phyloP scores from a whole-genome alignment of 2,797 vertebrate species.

The Pelodytes ibericus region DNA sequence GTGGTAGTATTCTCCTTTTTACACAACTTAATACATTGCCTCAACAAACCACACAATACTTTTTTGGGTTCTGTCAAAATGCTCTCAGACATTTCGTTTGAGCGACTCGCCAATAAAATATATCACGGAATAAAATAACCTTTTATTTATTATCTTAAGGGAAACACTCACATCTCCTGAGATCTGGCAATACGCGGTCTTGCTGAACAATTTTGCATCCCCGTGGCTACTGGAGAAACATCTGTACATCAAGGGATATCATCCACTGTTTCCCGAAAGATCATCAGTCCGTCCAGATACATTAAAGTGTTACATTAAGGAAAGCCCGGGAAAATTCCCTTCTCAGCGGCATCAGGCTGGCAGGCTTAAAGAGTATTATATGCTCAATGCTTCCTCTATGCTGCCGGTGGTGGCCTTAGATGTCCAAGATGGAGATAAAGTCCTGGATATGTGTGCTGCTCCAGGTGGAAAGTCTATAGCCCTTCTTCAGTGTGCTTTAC shows the following conservation, averaged over 20 bases:
- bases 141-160: slow-evolving; percentile 65
- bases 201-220: slow-evolving; percentile 86
- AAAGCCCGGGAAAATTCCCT: slow-evolving; percentile 73
- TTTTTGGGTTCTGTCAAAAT: background rate
- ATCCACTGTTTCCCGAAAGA: slow-evolving; percentile 66
- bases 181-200: slow-evolving; percentile 87
- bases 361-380: slow-evolving; percentile 87
- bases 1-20: too few species aligned
- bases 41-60: too few species aligned
- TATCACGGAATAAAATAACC: slow-evolving; percentile 3
- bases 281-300: slow-evolving; percentile 62
- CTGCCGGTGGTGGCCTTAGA: slow-evolving; percentile 89
- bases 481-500: slow-evolving; percentile 82
- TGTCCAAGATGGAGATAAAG: slow-evolving; percentile 79
- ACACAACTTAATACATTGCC: too few species aligned
- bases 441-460: slow-evolving; percentile 93
- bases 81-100: too few species aligned
- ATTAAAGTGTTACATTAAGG: slow-evolving; percentile 82
- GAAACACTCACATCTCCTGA: slow-evolving; percentile 77
- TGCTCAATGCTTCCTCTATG: slow-evolving; percentile 91
- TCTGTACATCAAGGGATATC: slow-evolving; percentile 77
- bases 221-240: slow-evolving; percentile 69
- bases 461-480: slow-evolving; percentile 93
- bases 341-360: slow-evolving; percentile 81
- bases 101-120: background rate